Percentiles rank a stretch among this genome's conserved stretches.
phyloP scores from a whole-genome alignment of 1,140 invertebrate genomes.

The Galendromus occidentalis region DNA sequence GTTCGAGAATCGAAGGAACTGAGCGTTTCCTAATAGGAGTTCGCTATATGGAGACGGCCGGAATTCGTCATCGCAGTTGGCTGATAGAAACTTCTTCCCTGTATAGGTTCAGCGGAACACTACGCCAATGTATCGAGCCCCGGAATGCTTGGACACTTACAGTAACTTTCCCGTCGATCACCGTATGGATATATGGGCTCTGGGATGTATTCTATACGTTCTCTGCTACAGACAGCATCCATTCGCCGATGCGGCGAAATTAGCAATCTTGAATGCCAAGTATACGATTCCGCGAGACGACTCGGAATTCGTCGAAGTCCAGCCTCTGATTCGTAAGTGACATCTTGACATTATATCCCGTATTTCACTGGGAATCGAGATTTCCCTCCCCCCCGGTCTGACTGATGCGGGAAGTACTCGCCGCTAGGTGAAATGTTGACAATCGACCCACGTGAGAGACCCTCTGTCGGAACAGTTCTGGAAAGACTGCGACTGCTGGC shows the following conservation, averaged over 20 bases:
- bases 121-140: slow-evolving; percentile 50
- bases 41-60: too few relatives aligned
- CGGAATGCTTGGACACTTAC: slow-evolving; percentile 95
- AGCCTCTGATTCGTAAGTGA: slow-evolving; percentile 66
- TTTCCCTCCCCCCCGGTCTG: neutral
- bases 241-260: slow-evolving; percentile 86
- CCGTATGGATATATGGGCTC: slow-evolving; percentile 80
- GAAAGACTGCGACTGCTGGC: slow-evolving; percentile 67
- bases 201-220: slow-evolving; percentile 83
- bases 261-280: slow-evolving; percentile 86
- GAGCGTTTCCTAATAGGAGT: too few relatives aligned
- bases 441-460: slow-evolving; percentile 52
- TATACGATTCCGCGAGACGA: slow-evolving; percentile 62
- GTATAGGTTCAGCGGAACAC: slow-evolving; percentile 37
- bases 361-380: neutral
- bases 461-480: slow-evolving; percentile 51
- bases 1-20: slow-evolving; percentile 40
- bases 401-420: neutral
- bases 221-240: slow-evolving; percentile 86
- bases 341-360: slow-evolving; percentile 3
- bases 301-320: slow-evolving; percentile 55
- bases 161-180: slow-evolving; percentile 73
- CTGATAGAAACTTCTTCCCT: too few relatives aligned
- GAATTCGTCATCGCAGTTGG: too few relatives aligned
- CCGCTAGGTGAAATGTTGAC: slow-evolving; percentile 49